These are phyloP conservation scores for Centropyge bicolor DNA, from an alignment of 2,797 vertebrate genomes.

Conservation along the genomic window DNA sequence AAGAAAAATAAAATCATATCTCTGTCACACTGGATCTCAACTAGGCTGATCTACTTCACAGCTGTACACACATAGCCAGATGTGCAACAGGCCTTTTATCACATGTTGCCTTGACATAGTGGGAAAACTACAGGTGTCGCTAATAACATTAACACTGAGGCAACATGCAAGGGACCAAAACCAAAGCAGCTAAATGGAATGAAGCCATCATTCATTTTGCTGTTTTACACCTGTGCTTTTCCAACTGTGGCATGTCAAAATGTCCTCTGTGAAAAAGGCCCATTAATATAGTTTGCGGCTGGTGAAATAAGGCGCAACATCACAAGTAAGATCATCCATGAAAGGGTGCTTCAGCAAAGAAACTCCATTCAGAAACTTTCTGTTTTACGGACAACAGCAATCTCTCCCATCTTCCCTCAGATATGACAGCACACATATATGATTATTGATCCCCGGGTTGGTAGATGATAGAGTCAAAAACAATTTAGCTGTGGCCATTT, in stretches of 20 bases:
- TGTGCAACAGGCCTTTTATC: not conserved
- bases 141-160: too few relatives aligned
- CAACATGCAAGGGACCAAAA: not conserved
- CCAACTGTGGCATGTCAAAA: not conserved
- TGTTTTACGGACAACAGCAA: slow-evolving; percentile 37
- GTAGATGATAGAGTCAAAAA: slow-evolving; percentile 53
- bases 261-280: not conserved
- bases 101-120: too few relatives aligned
- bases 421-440: slow-evolving; percentile 50
- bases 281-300: not conserved
- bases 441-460: slow-evolving; percentile 56
- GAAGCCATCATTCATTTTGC: not conserved
- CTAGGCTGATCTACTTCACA: not conserved
- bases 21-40: not conserved
- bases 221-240: not conserved
- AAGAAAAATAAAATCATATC: not conserved
- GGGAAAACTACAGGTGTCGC: too few relatives aligned
- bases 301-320: not conserved
- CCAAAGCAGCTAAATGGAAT: not conserved
- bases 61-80: too few relatives aligned
- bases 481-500: slow-evolving; percentile 31
- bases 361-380: slow-evolving; percentile 31
- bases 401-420: slow-evolving; percentile 19
- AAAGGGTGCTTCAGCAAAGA: slow-evolving; percentile 11
- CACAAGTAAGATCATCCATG: not conserved